Evolutionary conservation across 1,140 invertebrate species (phyloP).

Genomic region (Thereuonema tuberculata): DNA sequence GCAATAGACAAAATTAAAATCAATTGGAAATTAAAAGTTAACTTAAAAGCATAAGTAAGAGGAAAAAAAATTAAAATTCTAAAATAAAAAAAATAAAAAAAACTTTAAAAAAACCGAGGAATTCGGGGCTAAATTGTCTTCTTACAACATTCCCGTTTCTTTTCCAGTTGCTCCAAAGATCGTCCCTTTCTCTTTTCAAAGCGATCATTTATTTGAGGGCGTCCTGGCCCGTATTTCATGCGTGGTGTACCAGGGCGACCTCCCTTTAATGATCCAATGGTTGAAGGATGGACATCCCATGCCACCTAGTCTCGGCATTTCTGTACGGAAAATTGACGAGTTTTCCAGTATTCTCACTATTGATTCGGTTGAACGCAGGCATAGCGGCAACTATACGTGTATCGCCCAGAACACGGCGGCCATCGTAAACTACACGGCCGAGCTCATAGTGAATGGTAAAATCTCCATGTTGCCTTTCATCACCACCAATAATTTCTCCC

Average conservation of each 20-base stretch:
- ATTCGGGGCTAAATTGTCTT: too few relatives aligned
- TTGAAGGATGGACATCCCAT: conserved; percentile 44
- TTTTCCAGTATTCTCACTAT: conserved; percentile 48
- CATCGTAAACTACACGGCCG: conserved; percentile 25
- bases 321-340: conserved; percentile 47
- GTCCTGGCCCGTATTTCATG: conserved; percentile 55
- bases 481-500: too few relatives aligned
- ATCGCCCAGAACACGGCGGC: conserved; percentile 28
- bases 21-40: too few relatives aligned
- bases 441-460: conserved; percentile 31
- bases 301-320: conserved; percentile 27
- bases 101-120: too few relatives aligned
- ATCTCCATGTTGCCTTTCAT: neutral
- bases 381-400: conserved; percentile 48
- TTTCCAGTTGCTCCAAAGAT: conserved; percentile 41
- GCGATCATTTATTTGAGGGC: conserved; percentile 31
- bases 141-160: conserved; percentile 1
- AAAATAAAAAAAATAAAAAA: too few relatives aligned
- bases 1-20: too few relatives aligned
- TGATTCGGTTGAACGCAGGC: conserved; percentile 50
- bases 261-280: conserved; percentile 51
- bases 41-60: too few relatives aligned
- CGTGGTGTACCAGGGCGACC: conserved; percentile 65
- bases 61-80: too few relatives aligned
- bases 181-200: conserved; percentile 38